These are phyloP conservation scores for Entomobrya proxima DNA, from an alignment of 2,888 invertebrate genomes.

Conservation along the genomic window DNA sequence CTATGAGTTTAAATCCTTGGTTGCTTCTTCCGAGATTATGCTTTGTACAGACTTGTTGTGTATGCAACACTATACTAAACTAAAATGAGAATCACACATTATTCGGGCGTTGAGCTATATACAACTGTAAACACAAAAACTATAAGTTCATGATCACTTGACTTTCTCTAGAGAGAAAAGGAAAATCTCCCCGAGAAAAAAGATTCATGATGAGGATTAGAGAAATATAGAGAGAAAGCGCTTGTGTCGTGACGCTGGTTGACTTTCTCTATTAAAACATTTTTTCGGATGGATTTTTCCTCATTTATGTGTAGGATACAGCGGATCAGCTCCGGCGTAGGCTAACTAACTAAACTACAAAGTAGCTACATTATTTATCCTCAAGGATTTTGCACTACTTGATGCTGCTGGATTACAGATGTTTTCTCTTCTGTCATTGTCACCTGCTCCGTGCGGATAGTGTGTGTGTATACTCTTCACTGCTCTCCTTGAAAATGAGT, in stretches of 20 bases:
- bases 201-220: conserved; percentile 30
- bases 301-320: neutral
- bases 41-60: too few relatives aligned
- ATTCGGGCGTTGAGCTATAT: too few relatives aligned
- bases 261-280: neutral
- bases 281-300: neutral
- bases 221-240: neutral
- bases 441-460: conserved; percentile 46
- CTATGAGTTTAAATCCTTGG: too few relatives aligned
- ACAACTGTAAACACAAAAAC: neutral
- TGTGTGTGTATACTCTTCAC: neutral
- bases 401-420: conserved; percentile 41
- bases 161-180: neutral
- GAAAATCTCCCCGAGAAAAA: neutral
- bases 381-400: conserved; percentile 11
- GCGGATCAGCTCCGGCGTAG: neutral
- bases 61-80: too few relatives aligned
- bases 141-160: neutral
- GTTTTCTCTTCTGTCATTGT: conserved; percentile 46
- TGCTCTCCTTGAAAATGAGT: conserved; percentile 19
- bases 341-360: conserved; percentile 21
- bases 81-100: too few relatives aligned
- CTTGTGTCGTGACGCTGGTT: neutral
- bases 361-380: conserved; percentile 38
- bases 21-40: too few relatives aligned